phyloP scores from a whole-genome alignment of 2,113 vertebrate genomes.

The Dromiciops gliroides region DNA sequence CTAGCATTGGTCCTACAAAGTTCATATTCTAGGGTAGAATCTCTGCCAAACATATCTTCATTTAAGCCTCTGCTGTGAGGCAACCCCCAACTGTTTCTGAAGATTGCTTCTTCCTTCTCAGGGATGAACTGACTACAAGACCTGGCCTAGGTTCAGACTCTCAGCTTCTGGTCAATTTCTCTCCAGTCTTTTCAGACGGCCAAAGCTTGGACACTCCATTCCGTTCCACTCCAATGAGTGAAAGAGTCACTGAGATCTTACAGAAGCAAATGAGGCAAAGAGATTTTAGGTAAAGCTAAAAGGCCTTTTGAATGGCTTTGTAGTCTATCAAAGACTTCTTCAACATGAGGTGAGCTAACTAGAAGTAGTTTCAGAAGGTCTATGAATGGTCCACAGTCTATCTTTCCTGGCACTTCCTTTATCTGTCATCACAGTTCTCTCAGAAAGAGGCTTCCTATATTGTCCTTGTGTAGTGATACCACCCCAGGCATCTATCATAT shows the following conservation, averaged over 20 bases:
- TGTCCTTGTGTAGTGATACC: not conserved
- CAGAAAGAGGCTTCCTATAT: not conserved
- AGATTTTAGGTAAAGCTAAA: not conserved
- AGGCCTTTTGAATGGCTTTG: not conserved
- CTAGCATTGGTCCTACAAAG: not conserved
- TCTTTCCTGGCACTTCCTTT: not conserved
- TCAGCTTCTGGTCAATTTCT: not conserved
- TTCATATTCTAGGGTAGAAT: not conserved
- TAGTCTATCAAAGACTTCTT: not conserved
- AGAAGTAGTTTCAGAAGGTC: not conserved
- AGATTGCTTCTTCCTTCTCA: not conserved
- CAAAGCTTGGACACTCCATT: not conserved
- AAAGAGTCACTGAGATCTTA: not conserved
- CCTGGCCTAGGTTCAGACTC: not conserved
- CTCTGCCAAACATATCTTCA: not conserved
- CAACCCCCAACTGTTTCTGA: not conserved
- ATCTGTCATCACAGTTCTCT: not conserved
- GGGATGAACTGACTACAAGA: not conserved
- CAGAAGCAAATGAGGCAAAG: not conserved
- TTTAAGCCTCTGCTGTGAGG: not conserved
- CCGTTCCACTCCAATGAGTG: not conserved
- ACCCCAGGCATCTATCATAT: not conserved
- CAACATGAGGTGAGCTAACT: not conserved
- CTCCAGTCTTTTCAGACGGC: not conserved
- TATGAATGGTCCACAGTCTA: not conserved